Conservation (phyloP, 2,113 vertebrate species). For the Charina bottae region DNA sequence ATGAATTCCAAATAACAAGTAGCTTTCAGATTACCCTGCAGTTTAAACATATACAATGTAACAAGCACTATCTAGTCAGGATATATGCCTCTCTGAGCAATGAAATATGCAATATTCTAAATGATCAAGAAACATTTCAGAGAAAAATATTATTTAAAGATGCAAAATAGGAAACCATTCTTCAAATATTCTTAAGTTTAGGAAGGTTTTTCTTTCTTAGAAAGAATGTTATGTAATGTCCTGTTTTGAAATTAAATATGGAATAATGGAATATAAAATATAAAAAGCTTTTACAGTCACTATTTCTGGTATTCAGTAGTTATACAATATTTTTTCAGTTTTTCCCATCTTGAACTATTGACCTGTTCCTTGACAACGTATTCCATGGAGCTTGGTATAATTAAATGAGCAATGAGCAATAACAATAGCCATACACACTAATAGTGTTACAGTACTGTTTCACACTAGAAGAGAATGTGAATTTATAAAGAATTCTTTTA, state of each 20-base stretch:
- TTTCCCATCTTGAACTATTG: neutral
- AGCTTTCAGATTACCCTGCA: neutral
- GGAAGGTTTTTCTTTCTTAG: neutral
- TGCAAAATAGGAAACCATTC: neutral
- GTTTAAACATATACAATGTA: neutral
- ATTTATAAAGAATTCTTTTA: neutral
- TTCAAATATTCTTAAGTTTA: conserved; percentile 1
- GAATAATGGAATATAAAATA: neutral
- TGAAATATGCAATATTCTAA: neutral
- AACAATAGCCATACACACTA: neutral
- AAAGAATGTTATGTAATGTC: neutral
- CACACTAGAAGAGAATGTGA: neutral
- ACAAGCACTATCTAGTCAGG: neutral
- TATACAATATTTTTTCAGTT: neutral
- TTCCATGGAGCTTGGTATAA: neutral
- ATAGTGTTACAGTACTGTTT: neutral
- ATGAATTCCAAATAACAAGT: neutral
- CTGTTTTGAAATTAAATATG: no score
- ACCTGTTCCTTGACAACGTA: neutral
- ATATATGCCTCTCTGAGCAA: neutral
- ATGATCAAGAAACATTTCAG: neutral
- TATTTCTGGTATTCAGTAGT: neutral
- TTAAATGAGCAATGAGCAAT: neutral
- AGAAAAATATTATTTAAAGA: neutral
- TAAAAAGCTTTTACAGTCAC: neutral